phyloP scores from a whole-genome alignment of 2,797 vertebrate genomes.

The Catharus ustulatus region DNA sequence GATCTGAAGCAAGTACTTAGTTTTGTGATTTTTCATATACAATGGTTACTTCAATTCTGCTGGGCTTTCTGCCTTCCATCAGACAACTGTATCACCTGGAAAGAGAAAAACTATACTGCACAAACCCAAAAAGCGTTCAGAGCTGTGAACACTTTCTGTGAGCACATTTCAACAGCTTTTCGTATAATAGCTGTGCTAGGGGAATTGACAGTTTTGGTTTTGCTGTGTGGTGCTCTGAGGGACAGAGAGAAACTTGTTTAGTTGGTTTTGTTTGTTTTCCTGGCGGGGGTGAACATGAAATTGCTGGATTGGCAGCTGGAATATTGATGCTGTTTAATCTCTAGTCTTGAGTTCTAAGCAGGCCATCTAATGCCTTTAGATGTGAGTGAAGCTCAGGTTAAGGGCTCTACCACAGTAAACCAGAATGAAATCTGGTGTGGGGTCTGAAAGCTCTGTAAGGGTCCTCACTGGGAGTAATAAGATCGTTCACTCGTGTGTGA shows the following conservation, averaged over 20 bases:
- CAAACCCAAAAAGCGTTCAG: not conserved
- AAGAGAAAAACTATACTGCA: not conserved
- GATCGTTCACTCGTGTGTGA: not conserved
- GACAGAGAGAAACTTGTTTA: not conserved
- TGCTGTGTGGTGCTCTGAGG: not conserved
- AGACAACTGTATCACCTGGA: not conserved
- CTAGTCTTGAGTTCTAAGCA: not conserved
- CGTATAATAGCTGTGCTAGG: rapidly evolving
- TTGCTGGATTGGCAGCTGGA: not conserved
- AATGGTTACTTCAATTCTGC: not conserved
- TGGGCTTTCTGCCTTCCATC: not conserved
- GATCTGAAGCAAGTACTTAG: not conserved
- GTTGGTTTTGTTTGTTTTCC: not conserved
- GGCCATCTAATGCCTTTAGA: not conserved
- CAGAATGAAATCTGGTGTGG: not conserved
- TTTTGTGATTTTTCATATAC: not conserved
- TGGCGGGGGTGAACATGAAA: not conserved
- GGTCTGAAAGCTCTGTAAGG: not conserved
- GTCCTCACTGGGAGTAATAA: not conserved
- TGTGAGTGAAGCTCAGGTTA: not conserved
- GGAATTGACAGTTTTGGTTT: not conserved
- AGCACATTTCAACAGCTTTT: not conserved
- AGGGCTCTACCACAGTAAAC: not conserved
- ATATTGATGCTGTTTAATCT: not conserved
- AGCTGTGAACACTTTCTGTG: not conserved